Evolutionary conservation across 2,113 vertebrate species (phyloP).

Genomic region (Salminus brasiliensis): DNA sequence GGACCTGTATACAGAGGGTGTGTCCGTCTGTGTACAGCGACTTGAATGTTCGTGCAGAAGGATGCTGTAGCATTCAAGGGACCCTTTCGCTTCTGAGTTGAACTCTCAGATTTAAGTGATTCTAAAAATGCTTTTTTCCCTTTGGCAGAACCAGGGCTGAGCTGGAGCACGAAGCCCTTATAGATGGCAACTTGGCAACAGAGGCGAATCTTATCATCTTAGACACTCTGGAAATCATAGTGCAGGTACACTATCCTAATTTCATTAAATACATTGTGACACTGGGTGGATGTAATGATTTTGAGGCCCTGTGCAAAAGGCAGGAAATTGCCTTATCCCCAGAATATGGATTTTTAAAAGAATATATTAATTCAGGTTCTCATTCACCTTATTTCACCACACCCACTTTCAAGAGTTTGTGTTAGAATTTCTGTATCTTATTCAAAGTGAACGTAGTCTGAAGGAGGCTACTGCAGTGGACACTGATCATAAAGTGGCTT

Average conservation of each 20-base stretch:
- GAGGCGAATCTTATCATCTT: slow-evolving; percentile 97
- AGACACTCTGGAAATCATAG: slow-evolving; percentile 94
- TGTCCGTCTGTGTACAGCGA: not conserved
- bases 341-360: too few relatives aligned
- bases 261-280: not conserved
- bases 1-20: not conserved
- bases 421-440: too few relatives aligned
- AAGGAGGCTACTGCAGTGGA: too few relatives aligned
- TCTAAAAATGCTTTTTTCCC: slow-evolving; percentile 21
- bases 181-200: slow-evolving; percentile 96
- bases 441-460: too few relatives aligned
- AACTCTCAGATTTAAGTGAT: not conserved
- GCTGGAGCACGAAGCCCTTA: slow-evolving; percentile 96
- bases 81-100: not conserved
- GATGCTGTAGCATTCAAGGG: slow-evolving; percentile 26
- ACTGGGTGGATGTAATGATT: too few relatives aligned
- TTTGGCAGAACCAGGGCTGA: slow-evolving; percentile 90
- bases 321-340: too few relatives aligned
- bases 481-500: too few relatives aligned
- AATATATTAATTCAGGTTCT: too few relatives aligned
- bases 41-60: slow-evolving; percentile 39
- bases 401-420: too few relatives aligned
- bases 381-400: too few relatives aligned
- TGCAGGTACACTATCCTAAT: slow-evolving; percentile 85
- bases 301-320: too few relatives aligned